phyloP scores from a whole-genome alignment of 2,113 vertebrate species.

The Polyodon spathula region DNA sequence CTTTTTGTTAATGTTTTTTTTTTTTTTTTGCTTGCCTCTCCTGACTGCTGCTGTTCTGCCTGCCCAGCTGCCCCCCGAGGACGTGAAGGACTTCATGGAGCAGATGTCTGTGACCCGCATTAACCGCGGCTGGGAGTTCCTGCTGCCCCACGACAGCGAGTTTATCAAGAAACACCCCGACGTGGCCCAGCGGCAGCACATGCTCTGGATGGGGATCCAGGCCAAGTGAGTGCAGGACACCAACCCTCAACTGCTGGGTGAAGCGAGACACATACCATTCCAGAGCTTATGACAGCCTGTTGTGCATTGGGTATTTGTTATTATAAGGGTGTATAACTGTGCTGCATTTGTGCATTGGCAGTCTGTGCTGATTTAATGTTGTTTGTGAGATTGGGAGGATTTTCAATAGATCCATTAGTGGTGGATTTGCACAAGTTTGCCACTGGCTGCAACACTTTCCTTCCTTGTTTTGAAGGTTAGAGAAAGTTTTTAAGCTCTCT shows the following conservation, averaged over 20 bases:
- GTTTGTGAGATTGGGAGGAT: too few relatives aligned
- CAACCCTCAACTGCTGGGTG: too few relatives aligned
- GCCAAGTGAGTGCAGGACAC: slow-evolving; percentile 68
- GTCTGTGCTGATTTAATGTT: too few relatives aligned
- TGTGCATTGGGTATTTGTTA: background rate
- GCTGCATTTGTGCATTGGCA: too few relatives aligned
- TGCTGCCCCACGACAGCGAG: slow-evolving; percentile 73
- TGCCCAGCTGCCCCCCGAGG: slow-evolving; percentile 83
- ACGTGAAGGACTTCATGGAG: slow-evolving; percentile 94
- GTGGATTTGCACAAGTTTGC: background rate
- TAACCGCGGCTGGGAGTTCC: slow-evolving; percentile 93
- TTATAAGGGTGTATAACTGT: background rate
- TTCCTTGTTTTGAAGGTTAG: slow-evolving; percentile 62
- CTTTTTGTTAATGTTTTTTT: too few relatives aligned
- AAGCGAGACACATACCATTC: too few relatives aligned
- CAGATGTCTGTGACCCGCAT: slow-evolving; percentile 81
- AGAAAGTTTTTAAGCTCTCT: slow-evolving; percentile 85
- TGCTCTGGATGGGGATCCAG: slow-evolving; percentile 96
- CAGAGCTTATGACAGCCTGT: too few relatives aligned
- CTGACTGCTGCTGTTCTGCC: slow-evolving; percentile 15
- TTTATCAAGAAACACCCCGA: slow-evolving; percentile 93
- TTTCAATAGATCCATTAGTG: too few relatives aligned
- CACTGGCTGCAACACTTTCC: slow-evolving; percentile 1
- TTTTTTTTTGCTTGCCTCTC: too few relatives aligned
- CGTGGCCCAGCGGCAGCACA: slow-evolving; percentile 86